Base-by-base conservation (phyloP, 2,888 invertebrate genomes). In the Lycia hirtaria region DNA sequence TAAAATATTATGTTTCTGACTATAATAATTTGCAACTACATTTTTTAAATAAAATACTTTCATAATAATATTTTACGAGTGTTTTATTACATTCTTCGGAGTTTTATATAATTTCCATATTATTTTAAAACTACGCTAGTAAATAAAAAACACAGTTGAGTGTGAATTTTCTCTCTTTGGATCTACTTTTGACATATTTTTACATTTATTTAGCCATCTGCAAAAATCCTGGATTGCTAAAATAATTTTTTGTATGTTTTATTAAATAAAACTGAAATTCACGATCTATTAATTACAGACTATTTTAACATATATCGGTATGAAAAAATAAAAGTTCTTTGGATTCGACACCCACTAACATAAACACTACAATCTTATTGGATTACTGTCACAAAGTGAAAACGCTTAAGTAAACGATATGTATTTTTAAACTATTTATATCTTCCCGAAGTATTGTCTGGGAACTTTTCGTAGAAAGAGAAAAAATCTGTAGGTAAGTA, bases 321-420 rank as follows among this genome's bases (percentile, higher is more conserved):
- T 82, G 81, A 86, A 88, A n/a, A 89, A 89, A 87, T 87, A 89
- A 88, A 87, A 88, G 82, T 77, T 90, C 90, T 89, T 90, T 90
- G 89, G 89, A 81, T 81, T 76, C 71, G 54, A 72, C 65, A 72
- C 74, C 73, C 57, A 70, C 69, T 69, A 67, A 69, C 60, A 53
- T 60, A 64, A 59, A 62, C 19, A 58, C 85, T 82, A 81, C 77
- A 58, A 59, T 73, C 69, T 85, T 85, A 87, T 87, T 88, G 89
- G 85, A 71, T 82, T 81, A 83, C 78, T 83, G 91, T 87, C 88
- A 87, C 87, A 75, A 80, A 73, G 78, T 49, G 56, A 49, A 64
- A 54, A 37, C 60, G 60, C 83, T 86, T 85, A 88, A 66, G 71
- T 83, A 85, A 88, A 87, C 85, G 91, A 91, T 91, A 91, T 91